Percentiles rank a stretch among this genome's conserved stretches.
These are phyloP conservation scores for Melitaea cinxia DNA, from an alignment of 1,140 invertebrate genomes.

Conservation along the genomic window DNA sequence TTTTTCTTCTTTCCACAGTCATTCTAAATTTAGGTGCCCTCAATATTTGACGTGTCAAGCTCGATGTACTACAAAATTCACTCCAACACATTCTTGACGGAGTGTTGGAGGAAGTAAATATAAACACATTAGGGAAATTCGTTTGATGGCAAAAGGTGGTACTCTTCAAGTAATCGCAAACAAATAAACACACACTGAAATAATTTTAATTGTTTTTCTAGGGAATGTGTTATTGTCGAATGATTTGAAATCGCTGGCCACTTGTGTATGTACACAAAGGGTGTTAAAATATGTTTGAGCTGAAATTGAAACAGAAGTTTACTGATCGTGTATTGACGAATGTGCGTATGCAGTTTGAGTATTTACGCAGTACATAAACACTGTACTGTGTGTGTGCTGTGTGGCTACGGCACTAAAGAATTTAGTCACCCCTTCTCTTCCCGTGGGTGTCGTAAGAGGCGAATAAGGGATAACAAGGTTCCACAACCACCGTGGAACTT, in stretches of 20 bases:
- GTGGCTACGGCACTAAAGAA: no score
- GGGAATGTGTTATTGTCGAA: neutral
- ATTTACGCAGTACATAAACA: no score
- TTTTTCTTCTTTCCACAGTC: neutral
- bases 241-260: neutral
- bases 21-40: neutral
- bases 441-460: no score
- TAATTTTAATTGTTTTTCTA: slow-evolving; percentile 38
- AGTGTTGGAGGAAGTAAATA: slow-evolving; percentile 38
- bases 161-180: slow-evolving; percentile 42
- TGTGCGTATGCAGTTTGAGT: no score
- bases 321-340: no score
- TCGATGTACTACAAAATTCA: slow-evolving; percentile 1
- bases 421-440: no score
- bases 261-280: neutral
- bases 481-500: no score
- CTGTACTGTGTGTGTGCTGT: no score
- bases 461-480: no score
- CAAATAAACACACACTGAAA: slow-evolving; percentile 51
- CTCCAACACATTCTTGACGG: neutral
- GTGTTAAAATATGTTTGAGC: neutral
- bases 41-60: neutral
- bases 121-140: slow-evolving; percentile 54
- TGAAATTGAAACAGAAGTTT: no score
- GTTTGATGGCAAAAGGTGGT: slow-evolving; percentile 55